These are phyloP conservation scores for Astreopora myriophthalma DNA, from an alignment of 64 coral and sea anemone genomes.

Conservation along the genomic window DNA sequence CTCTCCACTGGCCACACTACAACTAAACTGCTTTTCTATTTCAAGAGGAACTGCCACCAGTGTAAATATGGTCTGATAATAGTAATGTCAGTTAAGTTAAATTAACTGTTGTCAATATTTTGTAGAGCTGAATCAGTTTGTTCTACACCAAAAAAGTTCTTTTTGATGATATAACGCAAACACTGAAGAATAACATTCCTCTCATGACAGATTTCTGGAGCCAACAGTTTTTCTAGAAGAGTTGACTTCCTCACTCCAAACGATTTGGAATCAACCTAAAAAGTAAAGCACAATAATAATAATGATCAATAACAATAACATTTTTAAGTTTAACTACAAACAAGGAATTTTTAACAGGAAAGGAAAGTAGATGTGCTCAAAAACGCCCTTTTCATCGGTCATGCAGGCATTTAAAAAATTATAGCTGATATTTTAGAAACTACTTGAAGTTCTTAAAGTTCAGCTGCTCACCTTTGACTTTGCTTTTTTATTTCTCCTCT, in stretches of 20 bases:
- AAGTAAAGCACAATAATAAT: background rate
- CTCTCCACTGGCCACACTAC: no score
- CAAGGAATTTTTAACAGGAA: no score
- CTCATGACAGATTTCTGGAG: conserved; percentile 92
- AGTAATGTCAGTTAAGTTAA: background rate
- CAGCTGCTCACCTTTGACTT: background rate
- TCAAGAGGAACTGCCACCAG: background rate
- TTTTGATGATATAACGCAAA: conserved; percentile 81
- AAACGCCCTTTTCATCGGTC: no score
- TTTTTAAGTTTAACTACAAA: no score
- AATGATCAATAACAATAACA: no score
- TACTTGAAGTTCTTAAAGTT: no score
- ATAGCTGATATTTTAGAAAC: no score
- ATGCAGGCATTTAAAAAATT: no score
- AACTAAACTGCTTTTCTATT: background rate
- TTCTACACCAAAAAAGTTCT: conserved; percentile 71
- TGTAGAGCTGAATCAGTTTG: background rate
- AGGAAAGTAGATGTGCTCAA: no score
- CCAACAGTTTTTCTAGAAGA: conserved; percentile 91
- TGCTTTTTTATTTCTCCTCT: background rate
- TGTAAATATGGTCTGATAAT: background rate
- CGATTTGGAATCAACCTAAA: conserved; percentile 23
- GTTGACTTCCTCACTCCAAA: conserved; percentile 71
- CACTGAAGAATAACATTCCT: conserved; percentile 92
- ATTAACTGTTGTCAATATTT: background rate